A percentile compares a stretch with the other conserved stretches of the same genome.
Evolutionary conservation across 1,140 invertebrate genomes (phyloP).

Genomic region (Meloidogyne exigua): DNA sequence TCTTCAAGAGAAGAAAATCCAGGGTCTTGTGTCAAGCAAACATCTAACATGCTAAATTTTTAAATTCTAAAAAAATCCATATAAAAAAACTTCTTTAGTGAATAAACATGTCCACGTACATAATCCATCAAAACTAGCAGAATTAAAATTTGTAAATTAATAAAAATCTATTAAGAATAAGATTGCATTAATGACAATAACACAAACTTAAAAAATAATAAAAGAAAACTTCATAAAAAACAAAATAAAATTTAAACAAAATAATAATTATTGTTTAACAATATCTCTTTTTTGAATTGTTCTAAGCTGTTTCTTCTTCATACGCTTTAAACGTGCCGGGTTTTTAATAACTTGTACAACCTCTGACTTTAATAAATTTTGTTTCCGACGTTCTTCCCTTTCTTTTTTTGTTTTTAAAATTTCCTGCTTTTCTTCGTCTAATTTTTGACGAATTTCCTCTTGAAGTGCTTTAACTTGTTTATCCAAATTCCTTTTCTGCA

Average conservation of each 20-base stretch:
- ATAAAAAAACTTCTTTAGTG: background rate
- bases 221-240: background rate
- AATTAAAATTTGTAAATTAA: background rate
- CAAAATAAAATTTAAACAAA: background rate
- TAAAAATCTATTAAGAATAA: background rate
- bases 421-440: constrained; percentile 29
- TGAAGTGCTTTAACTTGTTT: constrained; percentile 27
- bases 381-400: constrained; percentile 39
- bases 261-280: background rate
- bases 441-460: constrained; percentile 30
- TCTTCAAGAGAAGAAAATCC: constrained; percentile 44
- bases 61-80: background rate
- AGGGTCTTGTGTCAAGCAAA: constrained; percentile 53
- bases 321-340: constrained; percentile 29
- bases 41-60: constrained; percentile 47
- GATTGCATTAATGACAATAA: background rate
- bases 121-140: background rate
- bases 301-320: constrained; percentile 36
- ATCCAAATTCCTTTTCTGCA: constrained; percentile 27
- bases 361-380: constrained; percentile 35
- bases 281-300: constrained; percentile 38
- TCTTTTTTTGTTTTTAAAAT: constrained; percentile 20
- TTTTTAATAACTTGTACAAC: constrained; percentile 40
- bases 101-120: background rate
- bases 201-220: background rate